These are phyloP conservation scores for Mimumesa dahlbomi DNA, from an alignment of 2,888 invertebrate species.

Conservation along the genomic window DNA sequence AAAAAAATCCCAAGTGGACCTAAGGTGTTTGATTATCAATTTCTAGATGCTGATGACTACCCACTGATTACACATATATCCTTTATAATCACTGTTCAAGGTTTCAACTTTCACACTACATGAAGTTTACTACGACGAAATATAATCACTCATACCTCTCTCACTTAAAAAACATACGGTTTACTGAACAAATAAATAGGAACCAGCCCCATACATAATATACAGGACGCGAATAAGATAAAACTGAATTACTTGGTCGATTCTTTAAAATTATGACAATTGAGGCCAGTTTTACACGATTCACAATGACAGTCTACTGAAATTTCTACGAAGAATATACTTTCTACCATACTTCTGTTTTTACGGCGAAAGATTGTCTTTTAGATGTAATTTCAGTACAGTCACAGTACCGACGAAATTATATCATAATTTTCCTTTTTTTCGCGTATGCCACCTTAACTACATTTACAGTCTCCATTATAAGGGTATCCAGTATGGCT, in stretches of 20 bases:
- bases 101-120: slow-evolving; percentile 21
- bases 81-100: slow-evolving; percentile 16
- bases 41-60: slow-evolving; percentile 20
- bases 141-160: slow-evolving; percentile 13
- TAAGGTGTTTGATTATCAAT: slow-evolving; percentile 56
- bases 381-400: neutral
- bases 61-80: slow-evolving; percentile 30
- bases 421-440: slow-evolving; percentile 69
- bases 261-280: slow-evolving; percentile 39
- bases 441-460: slow-evolving; percentile 75
- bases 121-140: slow-evolving; percentile 15
- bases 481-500: slow-evolving; percentile 75
- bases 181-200: slow-evolving; percentile 66
- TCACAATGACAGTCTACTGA: slow-evolving; percentile 14
- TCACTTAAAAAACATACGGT: slow-evolving; percentile 26
- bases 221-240: slow-evolving; percentile 14
- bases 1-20: slow-evolving; percentile 37
- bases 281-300: slow-evolving; percentile 23
- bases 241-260: slow-evolving; percentile 29
- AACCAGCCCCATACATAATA: slow-evolving; percentile 65
- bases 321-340: no score
- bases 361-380: neutral
- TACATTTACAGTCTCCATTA: slow-evolving; percentile 74
- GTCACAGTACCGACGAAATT: neutral
- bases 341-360: no score